Evolutionary conservation across 2,888 invertebrate genomes (phyloP).

Genomic region (Drosophila yooni): DNA sequence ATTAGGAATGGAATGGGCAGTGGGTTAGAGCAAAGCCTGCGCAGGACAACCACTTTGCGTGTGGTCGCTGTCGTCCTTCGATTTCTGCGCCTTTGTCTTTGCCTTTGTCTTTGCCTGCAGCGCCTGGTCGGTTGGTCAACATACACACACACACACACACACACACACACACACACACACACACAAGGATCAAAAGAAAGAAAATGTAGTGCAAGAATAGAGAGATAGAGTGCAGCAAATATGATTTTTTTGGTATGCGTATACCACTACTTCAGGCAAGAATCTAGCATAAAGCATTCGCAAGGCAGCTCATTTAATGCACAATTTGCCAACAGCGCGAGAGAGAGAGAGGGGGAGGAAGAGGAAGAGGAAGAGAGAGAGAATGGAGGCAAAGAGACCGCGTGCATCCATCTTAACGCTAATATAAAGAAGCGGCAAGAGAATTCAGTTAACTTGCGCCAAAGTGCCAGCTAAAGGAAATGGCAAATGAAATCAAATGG

Average conservation of each 20-base stretch:
- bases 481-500: conserved; percentile 61
- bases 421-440: background rate
- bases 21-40: background rate
- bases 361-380: background rate
- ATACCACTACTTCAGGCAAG: background rate
- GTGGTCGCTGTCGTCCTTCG: conserved; percentile 20
- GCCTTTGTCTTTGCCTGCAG: background rate
- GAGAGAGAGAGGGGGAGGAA: accelerated
- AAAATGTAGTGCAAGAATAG: background rate
- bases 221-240: conserved; percentile 17
- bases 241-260: conserved; percentile 33
- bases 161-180: background rate
- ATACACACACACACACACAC: conserved; percentile 1
- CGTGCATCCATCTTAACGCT: conserved; percentile 28
- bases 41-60: conserved; percentile 29
- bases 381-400: background rate
- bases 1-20: conserved; percentile 5
- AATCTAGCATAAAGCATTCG: conserved; percentile 40
- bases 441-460: conserved; percentile 20
- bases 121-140: conserved; percentile 15
- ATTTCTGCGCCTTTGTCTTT: background rate
- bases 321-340: conserved; percentile 46
- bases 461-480: conserved; percentile 28
- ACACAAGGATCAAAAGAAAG: background rate
- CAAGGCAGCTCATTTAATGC: conserved; percentile 61